Evolutionary conservation across 2,797 vertebrate species (phyloP).

Genomic region (Peromyscus eremicus): DNA sequence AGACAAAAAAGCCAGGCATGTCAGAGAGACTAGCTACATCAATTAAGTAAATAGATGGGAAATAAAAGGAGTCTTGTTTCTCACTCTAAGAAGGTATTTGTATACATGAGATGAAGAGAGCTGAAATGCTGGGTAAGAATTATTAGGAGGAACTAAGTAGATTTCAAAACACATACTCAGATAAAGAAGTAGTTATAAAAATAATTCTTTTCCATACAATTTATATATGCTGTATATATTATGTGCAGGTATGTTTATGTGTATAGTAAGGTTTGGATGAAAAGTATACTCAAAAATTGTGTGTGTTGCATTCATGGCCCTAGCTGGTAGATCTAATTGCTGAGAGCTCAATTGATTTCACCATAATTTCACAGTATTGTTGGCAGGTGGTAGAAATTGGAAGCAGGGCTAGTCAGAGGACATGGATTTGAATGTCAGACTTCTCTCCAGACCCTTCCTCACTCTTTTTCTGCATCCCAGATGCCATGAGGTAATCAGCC

Average conservation of each 20-base stretch:
- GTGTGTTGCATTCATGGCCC: neutral
- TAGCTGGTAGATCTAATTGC: neutral
- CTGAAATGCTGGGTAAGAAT: neutral
- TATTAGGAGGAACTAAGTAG: neutral
- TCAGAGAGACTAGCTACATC: neutral
- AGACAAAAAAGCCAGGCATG: neutral
- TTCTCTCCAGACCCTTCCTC: neutral
- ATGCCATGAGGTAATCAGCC: neutral
- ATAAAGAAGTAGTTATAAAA: neutral
- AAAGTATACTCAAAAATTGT: neutral
- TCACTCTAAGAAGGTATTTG: neutral
- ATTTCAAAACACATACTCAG: neutral
- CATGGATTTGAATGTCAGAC: neutral
- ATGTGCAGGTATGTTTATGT: neutral
- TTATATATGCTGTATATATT: neutral
- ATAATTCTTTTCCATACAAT: neutral
- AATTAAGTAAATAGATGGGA: neutral
- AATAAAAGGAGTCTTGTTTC: neutral
- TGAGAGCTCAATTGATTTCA: neutral
- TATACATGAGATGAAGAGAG: neutral
- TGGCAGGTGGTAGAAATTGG: neutral
- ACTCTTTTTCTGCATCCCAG: neutral
- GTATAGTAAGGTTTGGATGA: neutral
- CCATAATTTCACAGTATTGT: neutral
- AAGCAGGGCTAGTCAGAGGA: neutral